phyloP scores from a whole-genome alignment of 2,113 vertebrate genomes.

The Bagarius yarrelli region DNA sequence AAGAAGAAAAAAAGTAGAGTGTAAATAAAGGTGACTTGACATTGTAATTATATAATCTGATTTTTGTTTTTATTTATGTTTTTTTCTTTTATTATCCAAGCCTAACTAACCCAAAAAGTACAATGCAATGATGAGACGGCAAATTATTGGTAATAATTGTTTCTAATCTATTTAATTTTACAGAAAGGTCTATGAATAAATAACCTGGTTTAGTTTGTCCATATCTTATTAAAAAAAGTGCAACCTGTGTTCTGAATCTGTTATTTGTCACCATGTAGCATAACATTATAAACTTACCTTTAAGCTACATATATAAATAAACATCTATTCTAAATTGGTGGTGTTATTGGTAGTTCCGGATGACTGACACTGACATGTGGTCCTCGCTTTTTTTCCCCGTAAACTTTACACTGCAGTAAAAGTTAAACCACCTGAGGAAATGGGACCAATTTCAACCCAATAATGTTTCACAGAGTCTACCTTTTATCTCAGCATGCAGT shows the following conservation, averaged over 20 bases:
- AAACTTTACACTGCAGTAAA: conserved; percentile 28
- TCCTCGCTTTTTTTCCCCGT: not conserved
- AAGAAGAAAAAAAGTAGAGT: no score
- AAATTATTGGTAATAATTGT: no score
- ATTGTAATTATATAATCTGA: no score
- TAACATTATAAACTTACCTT: not conserved
- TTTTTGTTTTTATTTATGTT: no score
- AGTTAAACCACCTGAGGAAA: conserved; percentile 18
- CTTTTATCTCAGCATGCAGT: conserved; percentile 20
- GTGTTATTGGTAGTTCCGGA: not conserved
- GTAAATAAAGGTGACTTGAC: no score
- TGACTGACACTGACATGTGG: not conserved
- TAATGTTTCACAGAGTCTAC: conserved; percentile 8
- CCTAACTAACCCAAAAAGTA: not conserved
- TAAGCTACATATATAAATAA: not conserved
- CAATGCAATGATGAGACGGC: not conserved
- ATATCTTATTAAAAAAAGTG: not conserved
- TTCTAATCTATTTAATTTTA: not conserved
- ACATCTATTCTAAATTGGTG: no score
- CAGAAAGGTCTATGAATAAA: not conserved
- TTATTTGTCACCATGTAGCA: not conserved
- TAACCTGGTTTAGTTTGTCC: not conserved
- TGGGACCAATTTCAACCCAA: conserved; percentile 8
- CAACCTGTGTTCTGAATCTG: not conserved
- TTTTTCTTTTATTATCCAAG: no score